phyloP scores from a whole-genome alignment of 1,140 invertebrate genomes.

The Oppia nitens region DNA sequence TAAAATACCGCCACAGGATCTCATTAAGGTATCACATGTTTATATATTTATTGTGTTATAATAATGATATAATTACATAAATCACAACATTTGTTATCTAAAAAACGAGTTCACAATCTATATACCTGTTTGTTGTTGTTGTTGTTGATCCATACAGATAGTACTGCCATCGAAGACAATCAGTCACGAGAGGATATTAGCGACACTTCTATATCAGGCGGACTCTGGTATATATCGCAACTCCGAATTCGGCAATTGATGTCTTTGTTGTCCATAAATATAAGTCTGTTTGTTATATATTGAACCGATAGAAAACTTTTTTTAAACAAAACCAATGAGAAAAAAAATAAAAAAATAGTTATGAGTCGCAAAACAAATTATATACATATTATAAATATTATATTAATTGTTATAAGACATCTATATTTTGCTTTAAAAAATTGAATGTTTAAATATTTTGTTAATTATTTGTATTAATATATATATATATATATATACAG shows the following conservation, averaged over 20 bases:
- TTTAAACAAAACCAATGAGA: too few species aligned
- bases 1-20: conserved; percentile 74
- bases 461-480: background rate
- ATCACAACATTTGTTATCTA: background rate
- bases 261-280: background rate
- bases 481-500: too few species aligned
- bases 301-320: background rate
- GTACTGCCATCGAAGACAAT: conserved; percentile 81
- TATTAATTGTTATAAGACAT: background rate
- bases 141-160: conserved; percentile 35
- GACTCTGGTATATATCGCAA: conserved; percentile 9
- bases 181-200: conserved; percentile 75
- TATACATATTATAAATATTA: background rate
- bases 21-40: conserved; percentile 51
- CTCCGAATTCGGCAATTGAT: conserved; percentile 1
- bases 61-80: too few species aligned
- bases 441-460: background rate
- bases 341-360: too few species aligned
- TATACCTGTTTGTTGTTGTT: background rate
- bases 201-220: conserved; percentile 71
- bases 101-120: background rate
- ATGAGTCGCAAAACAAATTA: background rate
- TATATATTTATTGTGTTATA: conserved; percentile 2
- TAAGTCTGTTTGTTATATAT: background rate
- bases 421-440: background rate